Percentiles rank a stretch among this genome's conserved stretches.
Conservation (phyloP, 2,113 vertebrate genomes). For the Ailuropoda melanoleuca region DNA sequence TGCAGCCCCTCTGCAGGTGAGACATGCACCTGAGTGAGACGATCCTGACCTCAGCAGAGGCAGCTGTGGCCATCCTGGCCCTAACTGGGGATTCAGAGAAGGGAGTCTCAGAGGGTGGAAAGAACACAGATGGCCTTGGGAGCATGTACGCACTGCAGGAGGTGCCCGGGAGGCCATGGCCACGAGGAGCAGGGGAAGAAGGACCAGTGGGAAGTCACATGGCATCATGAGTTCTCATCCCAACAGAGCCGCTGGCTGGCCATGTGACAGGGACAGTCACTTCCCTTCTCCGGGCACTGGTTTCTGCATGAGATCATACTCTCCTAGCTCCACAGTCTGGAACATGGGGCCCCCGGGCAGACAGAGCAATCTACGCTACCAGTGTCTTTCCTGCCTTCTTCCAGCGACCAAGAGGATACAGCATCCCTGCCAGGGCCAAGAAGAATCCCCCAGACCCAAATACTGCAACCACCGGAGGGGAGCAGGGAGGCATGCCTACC, state of each 20-base stretch:
- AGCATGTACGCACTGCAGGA: rapidly evolving
- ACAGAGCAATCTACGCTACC: neutral
- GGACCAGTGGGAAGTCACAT: slow-evolving; percentile 21
- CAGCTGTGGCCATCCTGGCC: neutral
- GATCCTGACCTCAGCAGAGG: neutral
- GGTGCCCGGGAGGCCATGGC: neutral
- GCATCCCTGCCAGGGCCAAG: neutral
- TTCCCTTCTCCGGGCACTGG: slow-evolving; percentile 18
- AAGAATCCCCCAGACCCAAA: neutral
- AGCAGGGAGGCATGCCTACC: neutral
- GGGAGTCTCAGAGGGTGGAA: neutral
- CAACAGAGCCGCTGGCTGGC: neutral
- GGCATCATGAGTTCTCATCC: neutral
- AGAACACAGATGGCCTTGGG: neutral
- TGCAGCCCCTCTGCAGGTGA: neutral
- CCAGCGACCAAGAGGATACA: neutral
- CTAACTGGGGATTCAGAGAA: neutral
- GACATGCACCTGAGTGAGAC: neutral
- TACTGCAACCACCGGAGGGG: no score
- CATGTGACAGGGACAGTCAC: slow-evolving; percentile 33
- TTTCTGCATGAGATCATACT: neutral
- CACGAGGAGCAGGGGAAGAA: neutral
- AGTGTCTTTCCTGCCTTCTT: neutral
- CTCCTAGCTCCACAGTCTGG: neutral
- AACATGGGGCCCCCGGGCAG: neutral